phyloP scores from a whole-genome alignment of 2,797 vertebrate species.

The Dendrocincla fuliginosa region DNA sequence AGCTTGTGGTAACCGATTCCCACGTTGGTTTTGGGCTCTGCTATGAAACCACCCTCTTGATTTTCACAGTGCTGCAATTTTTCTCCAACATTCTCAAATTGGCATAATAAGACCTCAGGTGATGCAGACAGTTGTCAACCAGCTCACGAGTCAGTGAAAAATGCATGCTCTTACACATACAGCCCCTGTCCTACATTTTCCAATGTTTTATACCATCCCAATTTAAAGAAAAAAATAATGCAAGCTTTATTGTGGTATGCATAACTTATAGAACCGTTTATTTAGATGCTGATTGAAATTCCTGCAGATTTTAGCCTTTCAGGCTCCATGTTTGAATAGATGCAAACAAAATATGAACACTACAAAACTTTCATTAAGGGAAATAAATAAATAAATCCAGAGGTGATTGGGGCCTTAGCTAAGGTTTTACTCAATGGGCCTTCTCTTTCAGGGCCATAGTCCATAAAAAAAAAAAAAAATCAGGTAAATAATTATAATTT shows the following conservation, averaged over 20 bases:
- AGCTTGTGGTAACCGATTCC: neutral
- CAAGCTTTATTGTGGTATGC: neutral
- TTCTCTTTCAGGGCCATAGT: neutral
- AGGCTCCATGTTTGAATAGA: neutral
- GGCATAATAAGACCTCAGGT: neutral
- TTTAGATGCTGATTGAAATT: neutral
- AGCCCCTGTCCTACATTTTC: neutral
- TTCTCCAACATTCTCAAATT: neutral
- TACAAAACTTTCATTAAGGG: neutral
- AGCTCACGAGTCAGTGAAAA: neutral
- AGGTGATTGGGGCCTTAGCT: neutral
- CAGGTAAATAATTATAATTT: neutral
- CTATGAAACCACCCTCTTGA: neutral
- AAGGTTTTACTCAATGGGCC: neutral
- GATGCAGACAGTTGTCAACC: neutral
- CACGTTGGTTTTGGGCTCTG: neutral
- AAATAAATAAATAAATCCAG: neutral
- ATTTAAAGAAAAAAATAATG: neutral
- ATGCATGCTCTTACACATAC: fast-evolving
- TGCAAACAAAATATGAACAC: neutral
- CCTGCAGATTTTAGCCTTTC: neutral
- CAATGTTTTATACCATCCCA: neutral
- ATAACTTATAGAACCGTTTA: neutral
- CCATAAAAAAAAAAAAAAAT: neutral
- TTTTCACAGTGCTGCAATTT: neutral